phyloP scores from a whole-genome alignment of 2,797 vertebrate species.

The Threskiornis aethiopicus region DNA sequence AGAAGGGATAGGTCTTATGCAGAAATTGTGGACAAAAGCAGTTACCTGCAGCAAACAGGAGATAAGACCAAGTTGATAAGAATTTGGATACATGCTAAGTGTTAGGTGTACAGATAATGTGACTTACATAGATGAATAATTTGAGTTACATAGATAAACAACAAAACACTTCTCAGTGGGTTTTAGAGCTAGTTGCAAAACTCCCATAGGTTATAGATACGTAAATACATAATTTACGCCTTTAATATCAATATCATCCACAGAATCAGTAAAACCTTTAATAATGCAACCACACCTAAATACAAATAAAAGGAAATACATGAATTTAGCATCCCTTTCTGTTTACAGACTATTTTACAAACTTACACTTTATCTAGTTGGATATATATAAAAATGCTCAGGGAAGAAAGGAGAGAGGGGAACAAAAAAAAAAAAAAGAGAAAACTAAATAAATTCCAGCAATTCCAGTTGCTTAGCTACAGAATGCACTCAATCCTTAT shows the following conservation, averaged over 20 bases:
- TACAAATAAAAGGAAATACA: neutral
- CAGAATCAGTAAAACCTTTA: neutral
- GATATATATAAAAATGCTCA: neutral
- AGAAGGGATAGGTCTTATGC: neutral
- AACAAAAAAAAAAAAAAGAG: too few species aligned
- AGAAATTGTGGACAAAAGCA: neutral
- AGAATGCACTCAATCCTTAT: neutral
- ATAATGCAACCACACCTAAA: neutral
- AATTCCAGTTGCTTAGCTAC: neutral
- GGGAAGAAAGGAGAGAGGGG: neutral
- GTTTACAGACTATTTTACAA: neutral
- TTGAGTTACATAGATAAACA: neutral
- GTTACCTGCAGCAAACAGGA: neutral
- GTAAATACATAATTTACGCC: neutral
- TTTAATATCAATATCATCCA: neutral
- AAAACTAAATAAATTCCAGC: neutral
- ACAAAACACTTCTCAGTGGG: neutral
- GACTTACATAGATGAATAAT: neutral
- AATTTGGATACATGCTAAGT: neutral
- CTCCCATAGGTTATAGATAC: neutral
- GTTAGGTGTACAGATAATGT: neutral
- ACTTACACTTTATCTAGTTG: neutral
- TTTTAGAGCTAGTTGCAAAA: neutral
- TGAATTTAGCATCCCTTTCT: neutral
- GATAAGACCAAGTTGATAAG: neutral